phyloP scores from a whole-genome alignment of 2,113 vertebrate genomes.

The Narcine bancroftii region DNA sequence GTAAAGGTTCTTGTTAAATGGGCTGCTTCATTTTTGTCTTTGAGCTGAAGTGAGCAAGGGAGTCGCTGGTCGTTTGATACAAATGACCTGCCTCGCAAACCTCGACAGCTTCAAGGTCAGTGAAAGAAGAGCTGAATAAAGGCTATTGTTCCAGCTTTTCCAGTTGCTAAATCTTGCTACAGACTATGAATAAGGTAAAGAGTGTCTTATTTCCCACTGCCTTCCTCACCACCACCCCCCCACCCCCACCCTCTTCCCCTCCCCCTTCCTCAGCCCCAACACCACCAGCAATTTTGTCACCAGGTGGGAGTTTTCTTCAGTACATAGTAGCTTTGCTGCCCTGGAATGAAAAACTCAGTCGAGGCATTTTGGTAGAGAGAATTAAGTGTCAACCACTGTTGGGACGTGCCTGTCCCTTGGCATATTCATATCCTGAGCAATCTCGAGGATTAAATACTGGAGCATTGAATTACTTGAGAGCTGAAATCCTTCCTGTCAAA shows the following conservation, averaged over 20 bases:
- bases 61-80: slow-evolving; percentile 2
- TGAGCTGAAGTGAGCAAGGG: slow-evolving; percentile 18
- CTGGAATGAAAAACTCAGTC: background rate
- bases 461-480: background rate
- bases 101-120: slow-evolving; percentile 16
- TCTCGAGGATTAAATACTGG: background rate
- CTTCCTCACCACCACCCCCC: no score
- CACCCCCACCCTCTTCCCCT: no score
- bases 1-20: slow-evolving; percentile 20
- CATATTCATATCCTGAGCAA: background rate
- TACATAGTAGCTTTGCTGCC: background rate
- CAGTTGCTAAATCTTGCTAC: background rate
- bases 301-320: background rate
- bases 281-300: background rate
- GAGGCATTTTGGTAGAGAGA: background rate
- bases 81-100: background rate
- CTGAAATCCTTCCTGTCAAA: background rate
- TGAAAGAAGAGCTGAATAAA: slow-evolving; percentile 24
- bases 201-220: background rate
- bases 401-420: background rate
- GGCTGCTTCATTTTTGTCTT: background rate
- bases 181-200: background rate
- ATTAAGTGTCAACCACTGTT: background rate
- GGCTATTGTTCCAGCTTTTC: background rate
- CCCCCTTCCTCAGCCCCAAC: no score